phyloP scores from a whole-genome alignment of 2,797 vertebrate species.

The Tenualosa ilisha region DNA sequence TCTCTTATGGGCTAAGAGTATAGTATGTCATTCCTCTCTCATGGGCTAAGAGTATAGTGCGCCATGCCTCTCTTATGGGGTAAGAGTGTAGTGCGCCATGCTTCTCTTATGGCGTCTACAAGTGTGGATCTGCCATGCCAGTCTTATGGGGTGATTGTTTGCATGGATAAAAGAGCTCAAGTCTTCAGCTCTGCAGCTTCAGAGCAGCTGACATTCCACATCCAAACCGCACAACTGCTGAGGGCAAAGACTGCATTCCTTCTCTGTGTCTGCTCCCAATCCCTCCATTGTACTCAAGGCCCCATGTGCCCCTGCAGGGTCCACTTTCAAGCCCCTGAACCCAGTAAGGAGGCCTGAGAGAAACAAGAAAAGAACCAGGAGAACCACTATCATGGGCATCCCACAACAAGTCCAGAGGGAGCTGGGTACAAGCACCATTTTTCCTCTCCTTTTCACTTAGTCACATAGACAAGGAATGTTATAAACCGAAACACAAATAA shows the following conservation, averaged over 20 bases:
- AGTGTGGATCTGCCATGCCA: conserved; percentile 28
- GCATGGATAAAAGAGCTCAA: conserved; percentile 45
- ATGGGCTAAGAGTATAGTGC: too few relatives aligned
- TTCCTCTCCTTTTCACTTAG: neutral
- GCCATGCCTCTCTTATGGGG: too few relatives aligned
- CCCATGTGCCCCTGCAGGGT: conserved; percentile 59
- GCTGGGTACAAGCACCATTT: conserved; percentile 76
- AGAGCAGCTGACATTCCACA: conserved; percentile 50
- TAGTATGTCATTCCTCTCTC: too few relatives aligned
- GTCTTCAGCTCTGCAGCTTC: conserved; percentile 43
- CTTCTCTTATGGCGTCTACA: neutral
- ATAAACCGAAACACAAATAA: too few relatives aligned
- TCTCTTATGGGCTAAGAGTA: too few relatives aligned
- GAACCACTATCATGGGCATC: conserved; percentile 94
- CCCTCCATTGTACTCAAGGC: neutral
- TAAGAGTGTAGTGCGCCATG: too few relatives aligned
- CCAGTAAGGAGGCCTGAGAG: conserved; percentile 70
- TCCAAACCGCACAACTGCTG: conserved; percentile 51
- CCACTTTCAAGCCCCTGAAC: conserved; percentile 79
- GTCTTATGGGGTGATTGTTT: conserved; percentile 30
- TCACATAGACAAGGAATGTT: neutral
- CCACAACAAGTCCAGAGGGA: conserved; percentile 95
- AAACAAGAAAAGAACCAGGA: conserved; percentile 79
- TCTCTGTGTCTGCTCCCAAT: neutral
- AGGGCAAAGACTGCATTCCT: conserved; percentile 39